A percentile compares a stretch with the other conserved stretches of the same genome.
These are phyloP conservation scores for Coelopa pilipes DNA, from an alignment of 2,888 invertebrate species.

Conservation along the genomic window DNA sequence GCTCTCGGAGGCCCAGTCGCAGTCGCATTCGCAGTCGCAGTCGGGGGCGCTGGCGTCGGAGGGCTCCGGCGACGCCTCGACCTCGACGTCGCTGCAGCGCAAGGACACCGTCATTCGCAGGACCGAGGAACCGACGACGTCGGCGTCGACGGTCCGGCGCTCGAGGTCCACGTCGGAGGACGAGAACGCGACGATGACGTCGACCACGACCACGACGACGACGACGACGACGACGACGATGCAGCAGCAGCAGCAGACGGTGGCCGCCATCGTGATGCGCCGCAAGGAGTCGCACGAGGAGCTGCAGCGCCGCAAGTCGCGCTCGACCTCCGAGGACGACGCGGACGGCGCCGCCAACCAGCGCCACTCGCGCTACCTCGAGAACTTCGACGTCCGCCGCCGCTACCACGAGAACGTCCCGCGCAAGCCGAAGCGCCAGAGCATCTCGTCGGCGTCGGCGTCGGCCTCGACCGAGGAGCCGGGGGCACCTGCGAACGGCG, in stretches of 20 bases:
- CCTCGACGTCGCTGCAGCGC: constrained; percentile 56
- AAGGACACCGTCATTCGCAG: constrained; percentile 62
- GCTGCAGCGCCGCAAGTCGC: constrained; percentile 51
- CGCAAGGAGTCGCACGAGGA: constrained; percentile 54
- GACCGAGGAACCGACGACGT: constrained; percentile 46
- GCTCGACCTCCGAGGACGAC: constrained; percentile 63
- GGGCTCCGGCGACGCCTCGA: constrained; percentile 33
- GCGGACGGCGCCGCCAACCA: constrained; percentile 43
- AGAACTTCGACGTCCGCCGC: constrained; percentile 65
- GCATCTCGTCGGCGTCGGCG: constrained; percentile 46
- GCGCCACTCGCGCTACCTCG: constrained; percentile 64
- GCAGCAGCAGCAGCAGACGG: no score
- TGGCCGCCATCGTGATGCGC: constrained; percentile 54
- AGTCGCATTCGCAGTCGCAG: constrained; percentile 71
- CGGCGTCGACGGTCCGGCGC: constrained; percentile 24
- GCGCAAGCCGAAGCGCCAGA: constrained; percentile 58
- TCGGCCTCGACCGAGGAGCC: constrained; percentile 26
- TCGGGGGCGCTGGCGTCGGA: constrained; percentile 66
- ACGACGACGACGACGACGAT: constrained; percentile 47
- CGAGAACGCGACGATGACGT: constrained; percentile 48
- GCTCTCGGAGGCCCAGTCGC: constrained; percentile 68
- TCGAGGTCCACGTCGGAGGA: constrained; percentile 61
- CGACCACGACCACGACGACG: constrained; percentile 13
- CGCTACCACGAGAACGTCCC: constrained; percentile 62
- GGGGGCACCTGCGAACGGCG: constrained; percentile 11